phyloP scores from a whole-genome alignment of 2,113 vertebrate genomes.

The Pachycephala philippinensis region DNA sequence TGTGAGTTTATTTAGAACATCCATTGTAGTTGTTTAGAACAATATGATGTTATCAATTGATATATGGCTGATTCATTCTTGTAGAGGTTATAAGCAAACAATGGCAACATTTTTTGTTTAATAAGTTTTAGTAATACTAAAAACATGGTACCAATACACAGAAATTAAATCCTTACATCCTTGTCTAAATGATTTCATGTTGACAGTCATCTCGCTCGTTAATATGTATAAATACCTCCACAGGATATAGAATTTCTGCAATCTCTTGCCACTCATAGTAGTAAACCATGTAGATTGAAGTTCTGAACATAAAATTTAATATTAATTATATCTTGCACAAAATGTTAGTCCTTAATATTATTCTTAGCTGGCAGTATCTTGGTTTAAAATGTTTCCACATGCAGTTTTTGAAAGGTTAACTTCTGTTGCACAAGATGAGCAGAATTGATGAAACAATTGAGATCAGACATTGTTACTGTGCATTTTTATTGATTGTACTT shows the following conservation, averaged over 20 bases:
- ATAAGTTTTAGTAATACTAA: neutral
- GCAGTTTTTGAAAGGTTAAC: neutral
- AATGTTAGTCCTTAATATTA: neutral
- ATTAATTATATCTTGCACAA: neutral
- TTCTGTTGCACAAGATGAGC: neutral
- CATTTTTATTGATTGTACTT: neutral
- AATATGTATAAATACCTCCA: neutral
- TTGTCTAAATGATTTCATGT: neutral
- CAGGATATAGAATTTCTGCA: neutral
- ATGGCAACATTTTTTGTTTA: neutral
- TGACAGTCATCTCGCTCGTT: neutral
- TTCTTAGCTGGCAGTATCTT: neutral
- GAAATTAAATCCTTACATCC: neutral
- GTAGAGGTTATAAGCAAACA: neutral
- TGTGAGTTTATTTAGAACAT: neutral
- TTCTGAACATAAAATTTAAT: neutral
- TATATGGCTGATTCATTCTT: neutral
- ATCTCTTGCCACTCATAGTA: neutral
- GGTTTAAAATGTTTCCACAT: neutral
- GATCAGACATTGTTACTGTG: neutral
- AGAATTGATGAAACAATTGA: neutral
- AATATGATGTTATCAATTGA: neutral
- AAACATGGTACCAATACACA: neutral
- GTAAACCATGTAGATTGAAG: neutral
- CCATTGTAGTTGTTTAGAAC: neutral